Conservation (phyloP, 2,888 invertebrate species). For the Drosophila peninsularis region DNA sequence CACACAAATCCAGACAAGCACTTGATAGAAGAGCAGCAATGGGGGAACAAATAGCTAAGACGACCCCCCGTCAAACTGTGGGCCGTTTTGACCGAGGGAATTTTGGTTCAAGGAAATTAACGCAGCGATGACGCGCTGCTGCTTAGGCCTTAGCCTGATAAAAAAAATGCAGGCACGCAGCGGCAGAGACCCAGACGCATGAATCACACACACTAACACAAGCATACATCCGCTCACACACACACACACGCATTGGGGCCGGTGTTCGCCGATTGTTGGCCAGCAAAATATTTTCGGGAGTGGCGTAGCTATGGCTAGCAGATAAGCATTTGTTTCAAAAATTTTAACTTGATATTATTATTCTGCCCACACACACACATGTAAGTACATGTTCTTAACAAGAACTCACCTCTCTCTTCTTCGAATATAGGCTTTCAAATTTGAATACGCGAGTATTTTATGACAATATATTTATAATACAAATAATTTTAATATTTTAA, state of each 20-base stretch:
- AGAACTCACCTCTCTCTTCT: constrained; percentile 55
- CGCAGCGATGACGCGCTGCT: constrained; percentile 58
- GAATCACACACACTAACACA: constrained; percentile 68
- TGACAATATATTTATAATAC: constrained; percentile 17
- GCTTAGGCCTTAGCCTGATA: constrained; percentile 53
- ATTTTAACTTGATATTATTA: constrained; percentile 16
- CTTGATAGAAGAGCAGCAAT: constrained; percentile 6
- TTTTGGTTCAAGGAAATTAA: constrained; percentile 55
- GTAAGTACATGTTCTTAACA: not conserved
- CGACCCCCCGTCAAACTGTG: constrained; percentile 63
- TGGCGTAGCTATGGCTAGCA: constrained; percentile 38
- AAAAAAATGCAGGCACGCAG: constrained; percentile 67
- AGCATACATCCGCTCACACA: constrained; percentile 2
- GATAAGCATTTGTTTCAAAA: constrained; percentile 46
- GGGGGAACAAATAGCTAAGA: constrained; percentile 13
- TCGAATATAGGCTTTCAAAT: constrained; percentile 7
- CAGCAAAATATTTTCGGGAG: constrained; percentile 63
- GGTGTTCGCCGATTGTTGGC: constrained; percentile 41
- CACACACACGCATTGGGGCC: constrained; percentile 33
- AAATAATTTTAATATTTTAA: constrained; percentile 38
- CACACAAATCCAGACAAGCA: constrained; percentile 26
- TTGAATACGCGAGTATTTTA: constrained; percentile 10
- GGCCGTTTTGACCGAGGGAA: constrained; percentile 33
- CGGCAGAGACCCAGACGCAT: constrained; percentile 62
- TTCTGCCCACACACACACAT: constrained; percentile 10